Evolutionary conservation across 1,140 invertebrate species (phyloP).

Genomic region (Diuraphis noxia): DNA sequence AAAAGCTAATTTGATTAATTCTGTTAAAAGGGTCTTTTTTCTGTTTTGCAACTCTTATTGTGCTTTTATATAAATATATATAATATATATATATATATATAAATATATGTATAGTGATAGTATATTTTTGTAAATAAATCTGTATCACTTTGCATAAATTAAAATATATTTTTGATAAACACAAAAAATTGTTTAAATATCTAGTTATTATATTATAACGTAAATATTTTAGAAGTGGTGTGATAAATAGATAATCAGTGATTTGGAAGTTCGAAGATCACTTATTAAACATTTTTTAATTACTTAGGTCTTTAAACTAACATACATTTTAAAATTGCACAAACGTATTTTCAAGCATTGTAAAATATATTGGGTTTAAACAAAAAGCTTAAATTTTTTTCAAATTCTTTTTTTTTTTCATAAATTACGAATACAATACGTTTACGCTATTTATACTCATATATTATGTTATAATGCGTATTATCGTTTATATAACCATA

Average conservation of each 20-base stretch:
- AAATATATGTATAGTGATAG: not conserved
- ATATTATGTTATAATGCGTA: not conserved
- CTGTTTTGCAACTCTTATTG: not conserved
- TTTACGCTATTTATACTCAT: not conserved
- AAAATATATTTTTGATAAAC: not conserved
- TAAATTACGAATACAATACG: not conserved
- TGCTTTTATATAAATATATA: not conserved
- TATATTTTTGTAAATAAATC: not conserved
- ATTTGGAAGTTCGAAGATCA: not conserved
- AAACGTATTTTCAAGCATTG: not conserved
- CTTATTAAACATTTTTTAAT: not conserved
- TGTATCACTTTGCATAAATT: not conserved
- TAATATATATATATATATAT: too few species aligned
- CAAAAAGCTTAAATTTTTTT: not conserved
- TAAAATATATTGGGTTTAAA: not conserved
- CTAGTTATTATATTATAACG: not conserved
- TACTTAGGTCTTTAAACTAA: not conserved
- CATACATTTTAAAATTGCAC: not conserved
- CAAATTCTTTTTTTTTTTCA: not conserved
- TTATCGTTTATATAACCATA: slow-evolving; percentile 4
- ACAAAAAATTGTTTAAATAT: not conserved
- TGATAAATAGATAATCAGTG: not conserved
- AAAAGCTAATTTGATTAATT: slow-evolving; percentile 36
- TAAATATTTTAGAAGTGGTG: not conserved
- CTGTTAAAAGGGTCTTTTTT: slow-evolving; percentile 19